These are phyloP conservation scores for Sylvicola fuscatus DNA, from an alignment of 2,888 invertebrate genomes.

Conservation along the genomic window DNA sequence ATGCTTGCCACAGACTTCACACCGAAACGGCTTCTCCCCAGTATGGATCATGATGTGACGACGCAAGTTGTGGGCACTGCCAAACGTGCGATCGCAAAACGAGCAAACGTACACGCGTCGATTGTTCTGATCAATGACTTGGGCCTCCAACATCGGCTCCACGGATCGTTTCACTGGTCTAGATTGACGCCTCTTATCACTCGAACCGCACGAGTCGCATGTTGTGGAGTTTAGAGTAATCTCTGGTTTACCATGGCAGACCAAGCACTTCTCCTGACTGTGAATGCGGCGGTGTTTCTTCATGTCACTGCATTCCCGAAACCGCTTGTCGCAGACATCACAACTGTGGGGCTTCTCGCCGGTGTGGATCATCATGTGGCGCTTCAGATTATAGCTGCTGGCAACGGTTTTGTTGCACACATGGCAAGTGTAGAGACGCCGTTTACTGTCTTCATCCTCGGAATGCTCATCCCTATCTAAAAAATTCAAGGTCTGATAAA, in stretches of 20 bases:
- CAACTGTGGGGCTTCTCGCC: slow-evolving; percentile 24
- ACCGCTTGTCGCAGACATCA: slow-evolving; percentile 21
- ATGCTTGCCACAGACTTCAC: slow-evolving; percentile 19
- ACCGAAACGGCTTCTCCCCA: slow-evolving; percentile 22
- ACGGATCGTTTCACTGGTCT: too few relatives aligned
- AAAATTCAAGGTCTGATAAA: too few relatives aligned
- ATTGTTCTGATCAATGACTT: too few relatives aligned
- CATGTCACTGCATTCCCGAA: slow-evolving; percentile 23
- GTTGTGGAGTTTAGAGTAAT: too few relatives aligned
- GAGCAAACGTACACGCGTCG: slow-evolving; percentile 19
- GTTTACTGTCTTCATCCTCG: too few relatives aligned
- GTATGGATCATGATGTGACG: slow-evolving; percentile 25
- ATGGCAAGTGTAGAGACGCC: slow-evolving; percentile 13
- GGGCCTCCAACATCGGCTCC: too few relatives aligned
- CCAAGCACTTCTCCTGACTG: slow-evolving; percentile 21
- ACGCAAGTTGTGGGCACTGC: slow-evolving; percentile 22
- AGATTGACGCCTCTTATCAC: not conserved
- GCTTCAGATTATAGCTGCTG: slow-evolving; percentile 21
- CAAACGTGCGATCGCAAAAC: slow-evolving; percentile 21
- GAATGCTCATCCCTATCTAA: too few relatives aligned
- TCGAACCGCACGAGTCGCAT: too few relatives aligned
- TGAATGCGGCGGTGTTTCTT: slow-evolving; percentile 23
- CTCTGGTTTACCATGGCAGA: slow-evolving; percentile 16
- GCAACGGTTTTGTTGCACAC: slow-evolving; percentile 22
- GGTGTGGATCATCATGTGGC: slow-evolving; percentile 25